Evolutionary conservation across 2,113 vertebrate species (phyloP).

Genomic region (Hyaena hyaena): DNA sequence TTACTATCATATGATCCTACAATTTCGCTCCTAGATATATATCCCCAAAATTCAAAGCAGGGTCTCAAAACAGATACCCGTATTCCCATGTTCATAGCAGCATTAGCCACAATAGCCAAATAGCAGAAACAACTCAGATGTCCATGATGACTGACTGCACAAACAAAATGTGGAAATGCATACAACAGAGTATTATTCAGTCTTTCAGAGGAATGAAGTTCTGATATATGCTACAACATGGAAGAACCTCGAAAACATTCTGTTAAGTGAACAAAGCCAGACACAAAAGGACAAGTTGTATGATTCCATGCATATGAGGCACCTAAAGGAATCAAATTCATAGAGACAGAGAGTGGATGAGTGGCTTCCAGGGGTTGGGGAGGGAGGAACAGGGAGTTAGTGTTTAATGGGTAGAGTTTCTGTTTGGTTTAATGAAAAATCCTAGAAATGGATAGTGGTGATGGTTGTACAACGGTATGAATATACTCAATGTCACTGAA

Average conservation of each 20-base stretch:
- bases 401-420: neutral
- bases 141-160: rapidly evolving
- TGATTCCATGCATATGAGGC: rapidly evolving
- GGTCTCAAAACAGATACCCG: neutral
- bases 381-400: neutral
- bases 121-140: too few species aligned
- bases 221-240: neutral
- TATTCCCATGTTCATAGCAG: rapidly evolving
- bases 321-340: neutral
- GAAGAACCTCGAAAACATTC: neutral
- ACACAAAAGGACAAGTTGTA: neutral
- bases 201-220: neutral
- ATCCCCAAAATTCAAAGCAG: neutral
- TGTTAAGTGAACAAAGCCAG: neutral
- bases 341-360: neutral
- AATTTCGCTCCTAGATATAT: neutral
- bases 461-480: neutral
- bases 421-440: neutral
- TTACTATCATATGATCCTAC: neutral
- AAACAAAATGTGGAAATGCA: neutral
- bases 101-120: neutral
- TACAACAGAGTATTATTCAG: neutral
- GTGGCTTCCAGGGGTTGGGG: neutral
- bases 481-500: neutral
- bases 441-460: neutral